Base-by-base conservation (phyloP, 2,113 vertebrate species). In the Tetrao urogallus region DNA sequence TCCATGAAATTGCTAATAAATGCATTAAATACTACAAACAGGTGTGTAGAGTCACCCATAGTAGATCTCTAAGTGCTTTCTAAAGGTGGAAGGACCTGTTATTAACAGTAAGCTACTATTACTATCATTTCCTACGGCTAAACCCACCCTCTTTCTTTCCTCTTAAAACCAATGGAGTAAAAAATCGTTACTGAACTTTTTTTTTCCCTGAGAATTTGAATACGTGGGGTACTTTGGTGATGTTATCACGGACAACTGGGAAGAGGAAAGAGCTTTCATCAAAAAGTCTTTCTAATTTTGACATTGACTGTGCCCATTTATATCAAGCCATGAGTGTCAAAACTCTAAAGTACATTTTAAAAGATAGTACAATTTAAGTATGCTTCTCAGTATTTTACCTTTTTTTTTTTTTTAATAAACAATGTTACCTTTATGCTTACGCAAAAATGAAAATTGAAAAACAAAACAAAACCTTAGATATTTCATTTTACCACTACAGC, bases 221-320 rank as follows among this genome's bases (percentile, higher is more conserved):
- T 58, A 69, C 73, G 69, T 82, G 2, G 45, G 70, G 3, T 43
- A 54, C 13, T 34, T 79, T 73, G 21, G 12, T 28, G 57, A 70
- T 16, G 63, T 65, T 82, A 13, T 54, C 93, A 89, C 11, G 54
- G 34, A 70, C n/a, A 92, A 76, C 48, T 67, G 40, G 43, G 75
- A 85, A 89, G 71, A 85, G 28, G 43, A 30, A 87, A 27, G 87
- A 92, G 32, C 45, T 86, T 75, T 50, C 48, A 88, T 43, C 65
- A 83, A n/a, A 79, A 3, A 74, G 54, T 27, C 14, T 93, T 80
- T 78, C 38, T 40, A 77, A 58, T 25, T 88, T 47, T 56, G 61
- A 80, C 89, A 97, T 97, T 98, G 98, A 98, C 95, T 98, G 98
- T 98, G 95, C 97, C 97, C 94, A 97, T 98, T 97, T 97, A 98